A percentile compares a stretch with the other conserved stretches of the same genome.
Evolutionary conservation across 1,140 invertebrate species (phyloP).

Genomic region (Carcinoscorpius rotundicauda): DNA sequence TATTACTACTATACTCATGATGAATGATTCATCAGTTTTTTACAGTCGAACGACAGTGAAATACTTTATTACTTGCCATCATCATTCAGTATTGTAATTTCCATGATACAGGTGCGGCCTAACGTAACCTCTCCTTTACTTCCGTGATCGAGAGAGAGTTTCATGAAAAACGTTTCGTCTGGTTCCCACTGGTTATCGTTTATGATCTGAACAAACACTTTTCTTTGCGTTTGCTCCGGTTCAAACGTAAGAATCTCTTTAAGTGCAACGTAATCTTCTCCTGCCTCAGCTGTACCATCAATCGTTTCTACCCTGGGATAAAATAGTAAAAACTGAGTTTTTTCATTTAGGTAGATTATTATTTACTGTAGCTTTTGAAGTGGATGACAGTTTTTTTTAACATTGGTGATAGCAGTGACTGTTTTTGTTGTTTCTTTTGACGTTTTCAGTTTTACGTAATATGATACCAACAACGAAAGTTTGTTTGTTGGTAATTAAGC

Average conservation of each 20-base stretch:
- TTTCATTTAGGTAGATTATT: no score
- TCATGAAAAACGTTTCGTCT: constrained; percentile 49
- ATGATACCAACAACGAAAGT: no score
- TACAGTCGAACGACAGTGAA: no score
- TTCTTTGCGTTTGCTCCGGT: constrained; percentile 39
- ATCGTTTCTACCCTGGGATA: constrained; percentile 43
- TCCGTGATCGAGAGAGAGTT: constrained; percentile 35
- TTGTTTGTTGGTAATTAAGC: no score
- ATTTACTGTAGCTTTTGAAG: no score
- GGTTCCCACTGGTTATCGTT: constrained; percentile 53
- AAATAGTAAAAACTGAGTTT: no score
- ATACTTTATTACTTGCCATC: constrained; percentile 38
- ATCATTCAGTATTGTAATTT: constrained; percentile 51
- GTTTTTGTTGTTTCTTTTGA: no score
- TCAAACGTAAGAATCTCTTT: constrained; percentile 45
- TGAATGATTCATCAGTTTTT: no score
- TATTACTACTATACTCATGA: no score
- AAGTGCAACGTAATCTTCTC: constrained; percentile 43
- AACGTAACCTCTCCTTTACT: constrained; percentile 28
- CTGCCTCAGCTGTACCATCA: constrained; percentile 45
- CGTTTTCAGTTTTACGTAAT: no score
- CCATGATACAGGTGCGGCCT: constrained; percentile 44
- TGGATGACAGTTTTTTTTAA: no score
- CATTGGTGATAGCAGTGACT: no score
- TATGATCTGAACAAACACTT: constrained; percentile 44